These are phyloP conservation scores for Pelochelys cantorii DNA, from an alignment of 2,797 vertebrate species.

Conservation along the genomic window DNA sequence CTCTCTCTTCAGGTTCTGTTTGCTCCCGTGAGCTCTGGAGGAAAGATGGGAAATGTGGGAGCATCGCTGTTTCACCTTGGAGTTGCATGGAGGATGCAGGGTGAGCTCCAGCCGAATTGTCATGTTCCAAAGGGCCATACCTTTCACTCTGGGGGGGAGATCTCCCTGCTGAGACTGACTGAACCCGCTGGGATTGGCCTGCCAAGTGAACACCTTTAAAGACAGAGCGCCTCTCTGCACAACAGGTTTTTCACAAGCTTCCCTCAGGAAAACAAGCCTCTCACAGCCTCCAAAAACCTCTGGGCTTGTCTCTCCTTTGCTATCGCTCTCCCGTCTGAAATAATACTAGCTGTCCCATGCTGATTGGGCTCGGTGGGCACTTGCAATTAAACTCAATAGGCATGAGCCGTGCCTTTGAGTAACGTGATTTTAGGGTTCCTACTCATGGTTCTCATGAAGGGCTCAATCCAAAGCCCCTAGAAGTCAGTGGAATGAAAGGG, in stretches of 20 bases:
- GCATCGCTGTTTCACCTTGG: too few species aligned
- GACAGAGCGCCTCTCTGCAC: not conserved
- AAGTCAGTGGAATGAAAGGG: not conserved
- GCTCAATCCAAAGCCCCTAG: not conserved
- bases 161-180: not conserved
- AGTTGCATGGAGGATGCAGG: not conserved
- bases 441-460: not conserved
- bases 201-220: not conserved
- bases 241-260: not conserved
- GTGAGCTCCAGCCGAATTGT: not conserved
- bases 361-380: not conserved
- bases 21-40: not conserved
- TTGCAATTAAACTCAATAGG: not conserved
- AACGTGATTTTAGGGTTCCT: not conserved
- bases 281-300: not conserved
- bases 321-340: not conserved
- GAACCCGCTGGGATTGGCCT: too few species aligned
- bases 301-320: not conserved
- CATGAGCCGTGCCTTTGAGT: not conserved
- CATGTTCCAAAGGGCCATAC: not conserved
- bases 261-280: not conserved
- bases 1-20: not conserved
- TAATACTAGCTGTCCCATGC: not conserved
- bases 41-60: not conserved
- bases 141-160: not conserved